These are phyloP conservation scores for Megalops atlanticus DNA, from an alignment of 2,113 vertebrate species.

Conservation along the genomic window DNA sequence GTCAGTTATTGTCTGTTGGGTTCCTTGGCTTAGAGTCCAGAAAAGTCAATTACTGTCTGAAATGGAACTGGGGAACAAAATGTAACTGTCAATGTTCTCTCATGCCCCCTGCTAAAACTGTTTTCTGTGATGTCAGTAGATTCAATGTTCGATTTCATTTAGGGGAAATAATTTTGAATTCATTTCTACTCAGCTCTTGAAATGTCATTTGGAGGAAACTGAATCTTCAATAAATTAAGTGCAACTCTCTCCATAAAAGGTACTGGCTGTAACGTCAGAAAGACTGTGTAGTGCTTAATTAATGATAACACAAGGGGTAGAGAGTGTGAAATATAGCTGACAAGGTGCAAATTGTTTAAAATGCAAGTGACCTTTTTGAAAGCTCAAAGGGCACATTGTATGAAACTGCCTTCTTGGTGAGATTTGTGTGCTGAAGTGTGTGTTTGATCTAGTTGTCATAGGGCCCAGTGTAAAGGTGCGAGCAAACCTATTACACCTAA, in stretches of 20 bases:
- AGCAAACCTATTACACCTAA: neutral
- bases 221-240: neutral
- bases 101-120: neutral
- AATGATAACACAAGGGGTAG: neutral
- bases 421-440: too few species aligned
- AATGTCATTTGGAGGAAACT: neutral
- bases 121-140: neutral
- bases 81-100: neutral
- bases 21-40: neutral
- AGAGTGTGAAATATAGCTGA: constrained; percentile 11
- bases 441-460: neutral
- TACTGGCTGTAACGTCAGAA: neutral
- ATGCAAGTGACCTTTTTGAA: constrained; percentile 38
- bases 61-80: neutral
- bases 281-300: constrained; percentile 15
- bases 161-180: neutral
- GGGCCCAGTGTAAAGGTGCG: neutral
- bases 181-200: neutral
- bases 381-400: neutral
- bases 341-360: constrained; percentile 1
- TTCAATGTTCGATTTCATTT: neutral
- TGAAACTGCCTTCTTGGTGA: neutral
- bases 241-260: neutral
- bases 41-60: neutral
- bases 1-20: too few species aligned